Base-by-base conservation (phyloP, 1,140 invertebrate genomes). In the Linepithema humile region DNA sequence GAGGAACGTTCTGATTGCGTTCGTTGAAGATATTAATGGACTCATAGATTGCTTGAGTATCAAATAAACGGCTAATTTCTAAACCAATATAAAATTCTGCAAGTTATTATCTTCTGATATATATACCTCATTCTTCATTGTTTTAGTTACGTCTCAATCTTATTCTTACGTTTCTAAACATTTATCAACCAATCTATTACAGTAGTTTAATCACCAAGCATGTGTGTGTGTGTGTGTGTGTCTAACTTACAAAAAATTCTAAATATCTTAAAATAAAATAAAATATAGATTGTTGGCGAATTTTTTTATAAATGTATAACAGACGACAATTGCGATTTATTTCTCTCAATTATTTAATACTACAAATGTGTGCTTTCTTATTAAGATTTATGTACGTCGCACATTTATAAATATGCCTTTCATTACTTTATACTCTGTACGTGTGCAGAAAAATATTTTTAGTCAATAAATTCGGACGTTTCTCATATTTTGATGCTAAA, bases 41-140 rank as follows among this genome's bases (percentile, higher is more conserved):
- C n/a, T 43, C 35, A 55, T 32, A 60, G 72, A 77, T 75, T 64
- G 72, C 10, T 62, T 9, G 23, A 38, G 53, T 62, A 62, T 75
- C 35, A 59, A n/a, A 83, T 20, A 83, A 75, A 17, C 45, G 35
- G 53, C 74, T 43, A 32, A 80, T 69, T 80, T 32, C 35, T 20
- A 40, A 80, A 7, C 29, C 23, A 5, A 40, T 20, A 1, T 32
- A 80, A 32, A 55, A 12, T 50, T 77, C 2, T 3, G 65, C 17
- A 29, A 67, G 57, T 35, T 80, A 55, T 82, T 50, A 38, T 35
- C 9, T 45, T 32, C 10, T 38, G 12, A 72, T 23, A 45, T 67
- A 17, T 62, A 12, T 57, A 23, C 23, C 20, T 59, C 15, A 59
- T 59, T 60, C 10, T 43, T 74, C 26, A 26, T 35, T 73, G 4